These are phyloP conservation scores for Lytechinus variegatus DNA, from an alignment of 35 echinoderm and acorn worm genomes.

Conservation along the genomic window DNA sequence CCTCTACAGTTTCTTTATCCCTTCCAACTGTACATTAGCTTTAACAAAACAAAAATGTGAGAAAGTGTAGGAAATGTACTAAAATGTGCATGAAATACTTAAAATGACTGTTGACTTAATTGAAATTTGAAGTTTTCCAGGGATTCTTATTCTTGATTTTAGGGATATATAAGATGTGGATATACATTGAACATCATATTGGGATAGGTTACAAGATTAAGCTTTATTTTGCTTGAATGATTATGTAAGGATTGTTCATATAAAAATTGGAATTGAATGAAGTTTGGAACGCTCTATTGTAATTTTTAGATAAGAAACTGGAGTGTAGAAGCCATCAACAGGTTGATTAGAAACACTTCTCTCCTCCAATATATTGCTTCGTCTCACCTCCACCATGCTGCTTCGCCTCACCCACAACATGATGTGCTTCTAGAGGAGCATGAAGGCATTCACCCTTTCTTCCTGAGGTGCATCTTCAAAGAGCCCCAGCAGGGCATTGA, in stretches of 20 bases:
- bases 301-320: background rate
- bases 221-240: too few relatives aligned
- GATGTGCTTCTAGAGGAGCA: background rate
- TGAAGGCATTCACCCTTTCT: background rate
- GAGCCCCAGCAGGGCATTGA: slow-evolving; percentile 32
- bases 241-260: too few relatives aligned
- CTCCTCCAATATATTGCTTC: background rate
- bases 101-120: background rate
- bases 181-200: too few relatives aligned
- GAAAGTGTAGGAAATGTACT: background rate
- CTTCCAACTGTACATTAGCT: background rate
- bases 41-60: background rate
- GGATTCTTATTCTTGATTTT: background rate
- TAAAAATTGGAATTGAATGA: too few relatives aligned
- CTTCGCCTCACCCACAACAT: background rate
- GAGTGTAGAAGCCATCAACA: background rate
- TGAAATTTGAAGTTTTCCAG: background rate
- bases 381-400: background rate
- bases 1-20: background rate
- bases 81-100: background rate
- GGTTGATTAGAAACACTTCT: background rate
- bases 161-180: too few relatives aligned
- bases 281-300: too few relatives aligned
- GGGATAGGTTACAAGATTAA: too few relatives aligned
- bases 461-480: background rate